Conservation (phyloP, 1,140 invertebrate genomes). For the Phthorimaea operculella region DNA sequence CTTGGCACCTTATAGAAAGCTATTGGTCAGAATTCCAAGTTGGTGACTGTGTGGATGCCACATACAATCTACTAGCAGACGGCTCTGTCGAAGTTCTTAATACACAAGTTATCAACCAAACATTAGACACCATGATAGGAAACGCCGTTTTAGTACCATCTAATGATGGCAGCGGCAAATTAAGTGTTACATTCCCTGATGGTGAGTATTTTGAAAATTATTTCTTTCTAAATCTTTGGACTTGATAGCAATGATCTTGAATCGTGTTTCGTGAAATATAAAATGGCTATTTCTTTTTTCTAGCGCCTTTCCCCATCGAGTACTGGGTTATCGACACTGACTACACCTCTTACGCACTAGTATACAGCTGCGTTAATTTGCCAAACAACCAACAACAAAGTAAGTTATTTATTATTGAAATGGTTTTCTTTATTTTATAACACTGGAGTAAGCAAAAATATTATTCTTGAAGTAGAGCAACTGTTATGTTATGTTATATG, state of each 20-base stretch:
- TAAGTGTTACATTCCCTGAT: conserved; percentile 31
- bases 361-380: conserved; percentile 45
- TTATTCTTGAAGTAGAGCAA: too few relatives aligned
- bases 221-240: too few relatives aligned
- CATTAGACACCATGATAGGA: conserved; percentile 25
- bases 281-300: too few relatives aligned
- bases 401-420: too few relatives aligned
- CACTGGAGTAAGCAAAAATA: too few relatives aligned
- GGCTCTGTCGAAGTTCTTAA: conserved; percentile 30
- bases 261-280: too few relatives aligned
- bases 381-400: conserved; percentile 31
- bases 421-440: too few relatives aligned
- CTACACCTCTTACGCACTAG: conserved; percentile 39
- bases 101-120: conserved; percentile 34
- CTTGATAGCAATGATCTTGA: too few relatives aligned
- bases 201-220: conserved; percentile 32
- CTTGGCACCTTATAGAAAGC: conserved; percentile 43
- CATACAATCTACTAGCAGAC: conserved; percentile 16
- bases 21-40: conserved; percentile 36
- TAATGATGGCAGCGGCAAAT: conserved; percentile 19
- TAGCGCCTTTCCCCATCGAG: conserved; percentile 11
- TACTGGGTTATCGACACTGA: conserved; percentile 52
- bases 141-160: conserved; percentile 19
- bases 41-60: conserved; percentile 37
- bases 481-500: too few relatives aligned